phyloP scores from a whole-genome alignment of 2,888 invertebrate genomes.

The Empis stercorea region DNA sequence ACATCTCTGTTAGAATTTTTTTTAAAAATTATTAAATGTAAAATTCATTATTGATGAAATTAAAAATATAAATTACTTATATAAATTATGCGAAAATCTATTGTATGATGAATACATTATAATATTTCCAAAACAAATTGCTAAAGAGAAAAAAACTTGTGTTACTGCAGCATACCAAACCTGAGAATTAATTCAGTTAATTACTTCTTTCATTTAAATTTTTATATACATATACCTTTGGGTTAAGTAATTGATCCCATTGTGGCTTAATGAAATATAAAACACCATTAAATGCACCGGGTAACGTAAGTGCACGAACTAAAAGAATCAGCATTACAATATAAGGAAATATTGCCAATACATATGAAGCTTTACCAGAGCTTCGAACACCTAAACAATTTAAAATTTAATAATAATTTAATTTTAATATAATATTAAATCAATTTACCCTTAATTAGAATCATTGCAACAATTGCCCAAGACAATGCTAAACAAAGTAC shows the following conservation, averaged over 20 bases:
- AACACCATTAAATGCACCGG: slow-evolving; percentile 50
- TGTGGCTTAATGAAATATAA: slow-evolving; percentile 50
- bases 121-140: slow-evolving; percentile 48
- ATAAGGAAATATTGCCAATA: slow-evolving; percentile 57
- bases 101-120: slow-evolving; percentile 50
- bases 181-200: slow-evolving; percentile 17
- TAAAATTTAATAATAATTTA: neutral
- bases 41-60: neutral
- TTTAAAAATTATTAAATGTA: neutral
- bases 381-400: slow-evolving; percentile 38
- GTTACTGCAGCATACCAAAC: slow-evolving; percentile 53
- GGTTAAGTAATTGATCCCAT: slow-evolving; percentile 40
- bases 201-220: neutral
- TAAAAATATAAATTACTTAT: slow-evolving; percentile 32
- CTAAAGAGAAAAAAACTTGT: slow-evolving; percentile 50
- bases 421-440: too few relatives aligned
- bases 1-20: slow-evolving; percentile 49
- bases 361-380: slow-evolving; percentile 53
- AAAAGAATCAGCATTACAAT: slow-evolving; percentile 45
- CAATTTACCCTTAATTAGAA: slow-evolving; percentile 38
- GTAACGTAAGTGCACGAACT: slow-evolving; percentile 44
- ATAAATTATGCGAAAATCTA: slow-evolving; percentile 44
- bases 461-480: slow-evolving; percentile 41
- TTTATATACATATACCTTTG: slow-evolving; percentile 16
- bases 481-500: slow-evolving; percentile 39